Conservation (phyloP, 2,113 vertebrate genomes). For the Calidris pugnax region DNA sequence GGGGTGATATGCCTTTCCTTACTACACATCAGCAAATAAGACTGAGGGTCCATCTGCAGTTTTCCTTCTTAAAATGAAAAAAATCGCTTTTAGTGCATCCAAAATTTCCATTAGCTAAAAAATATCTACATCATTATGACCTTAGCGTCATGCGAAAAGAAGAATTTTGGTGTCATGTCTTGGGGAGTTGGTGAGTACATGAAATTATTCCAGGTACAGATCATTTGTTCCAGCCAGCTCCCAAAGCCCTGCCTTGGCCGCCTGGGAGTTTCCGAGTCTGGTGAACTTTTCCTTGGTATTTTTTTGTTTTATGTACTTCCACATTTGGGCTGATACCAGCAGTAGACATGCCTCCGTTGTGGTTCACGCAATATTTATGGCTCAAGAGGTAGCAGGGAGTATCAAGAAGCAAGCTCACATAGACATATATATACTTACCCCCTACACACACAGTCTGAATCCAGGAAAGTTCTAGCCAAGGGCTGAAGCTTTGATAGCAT, state of each 20-base stretch:
- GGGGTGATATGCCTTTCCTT: constrained; percentile 58
- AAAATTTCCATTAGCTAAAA: constrained; percentile 45
- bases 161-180: background rate
- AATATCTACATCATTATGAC: background rate
- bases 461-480: background rate
- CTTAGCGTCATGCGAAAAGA: constrained; percentile 1
- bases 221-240: background rate
- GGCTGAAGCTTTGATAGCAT: background rate
- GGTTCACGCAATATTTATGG: constrained; percentile 7
- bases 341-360: background rate
- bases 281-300: background rate
- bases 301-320: constrained; percentile 9
- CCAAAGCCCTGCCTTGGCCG: constrained; percentile 2
- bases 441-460: background rate
- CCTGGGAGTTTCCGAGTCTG: background rate
- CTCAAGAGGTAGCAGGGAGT: background rate
- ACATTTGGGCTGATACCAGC: constrained; percentile 36
- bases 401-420: background rate
- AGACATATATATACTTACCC: background rate
- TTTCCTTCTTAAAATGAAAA: constrained; percentile 26
- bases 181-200: background rate
- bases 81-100: background rate
- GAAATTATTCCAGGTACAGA: constrained; percentile 2
- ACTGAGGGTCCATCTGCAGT: constrained; percentile 5
- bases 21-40: constrained; percentile 42